Percentiles rank a stretch among this genome's conserved stretches.
Conservation (phyloP, 2,797 vertebrate species). For the Eremophila alpestris region DNA sequence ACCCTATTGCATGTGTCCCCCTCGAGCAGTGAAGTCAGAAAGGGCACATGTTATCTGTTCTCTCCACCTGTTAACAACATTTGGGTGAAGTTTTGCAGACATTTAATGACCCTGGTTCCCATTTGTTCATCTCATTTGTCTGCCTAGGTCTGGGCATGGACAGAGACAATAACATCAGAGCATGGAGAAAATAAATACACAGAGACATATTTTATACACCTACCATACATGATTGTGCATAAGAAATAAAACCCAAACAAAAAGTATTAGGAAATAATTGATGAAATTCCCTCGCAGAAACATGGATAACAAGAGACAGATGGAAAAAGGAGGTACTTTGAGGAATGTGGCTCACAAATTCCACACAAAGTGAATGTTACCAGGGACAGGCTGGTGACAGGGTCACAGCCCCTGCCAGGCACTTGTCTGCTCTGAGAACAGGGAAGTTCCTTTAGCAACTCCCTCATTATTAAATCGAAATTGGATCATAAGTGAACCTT, state of each 20-base stretch:
- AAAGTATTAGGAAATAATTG: background rate
- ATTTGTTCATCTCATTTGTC: conserved; percentile 28
- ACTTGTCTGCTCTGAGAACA: background rate
- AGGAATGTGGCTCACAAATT: conserved; percentile 3
- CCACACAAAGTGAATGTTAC: background rate
- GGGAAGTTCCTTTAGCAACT: background rate
- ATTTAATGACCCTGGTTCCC: background rate
- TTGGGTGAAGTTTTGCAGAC: background rate
- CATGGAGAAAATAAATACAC: background rate
- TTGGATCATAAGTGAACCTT: background rate
- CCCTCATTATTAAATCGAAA: conserved; percentile 14
- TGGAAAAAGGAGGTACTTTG: background rate
- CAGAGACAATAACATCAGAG: background rate
- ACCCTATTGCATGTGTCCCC: fast-evolving
- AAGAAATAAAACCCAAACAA: background rate
- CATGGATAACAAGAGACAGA: background rate
- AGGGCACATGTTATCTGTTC: background rate
- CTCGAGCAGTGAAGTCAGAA: background rate
- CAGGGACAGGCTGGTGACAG: conserved; percentile 7
- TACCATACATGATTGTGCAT: background rate
- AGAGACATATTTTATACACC: background rate
- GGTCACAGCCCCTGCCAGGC: background rate
- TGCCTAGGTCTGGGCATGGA: background rate
- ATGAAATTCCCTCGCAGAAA: background rate
- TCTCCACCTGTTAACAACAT: conserved; percentile 5